These are phyloP conservation scores for Paraescarpia echinospica DNA, from an alignment of 1,140 invertebrate species.

Conservation along the genomic window DNA sequence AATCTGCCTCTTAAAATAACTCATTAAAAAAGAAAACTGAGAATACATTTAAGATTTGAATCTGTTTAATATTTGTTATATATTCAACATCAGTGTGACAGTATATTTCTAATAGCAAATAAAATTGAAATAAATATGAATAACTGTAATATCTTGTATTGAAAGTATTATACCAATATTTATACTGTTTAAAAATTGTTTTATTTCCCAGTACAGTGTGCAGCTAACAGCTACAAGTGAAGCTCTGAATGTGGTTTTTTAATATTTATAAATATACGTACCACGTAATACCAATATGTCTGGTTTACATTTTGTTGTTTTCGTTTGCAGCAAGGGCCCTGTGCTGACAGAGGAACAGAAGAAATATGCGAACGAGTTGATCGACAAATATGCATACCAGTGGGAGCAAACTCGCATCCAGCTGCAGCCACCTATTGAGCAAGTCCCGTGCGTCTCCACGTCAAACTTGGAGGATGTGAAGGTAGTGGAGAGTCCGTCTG, in stretches of 20 bases:
- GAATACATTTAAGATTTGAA: too few relatives aligned
- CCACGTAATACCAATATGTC: not conserved
- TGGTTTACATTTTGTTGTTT: not conserved
- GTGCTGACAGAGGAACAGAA: not conserved
- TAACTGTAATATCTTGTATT: too few relatives aligned
- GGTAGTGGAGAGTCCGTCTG: not conserved
- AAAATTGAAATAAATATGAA: too few relatives aligned
- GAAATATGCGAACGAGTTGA: constrained; percentile 5
- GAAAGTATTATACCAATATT: too few relatives aligned
- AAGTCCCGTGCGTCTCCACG: not conserved
- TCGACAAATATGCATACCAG: not conserved
- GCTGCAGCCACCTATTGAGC: not conserved
- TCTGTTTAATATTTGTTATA: too few relatives aligned
- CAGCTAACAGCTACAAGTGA: not conserved
- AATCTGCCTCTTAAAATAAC: too few relatives aligned
- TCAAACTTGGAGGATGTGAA: not conserved
- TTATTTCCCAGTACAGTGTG: too few relatives aligned
- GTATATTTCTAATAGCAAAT: too few relatives aligned
- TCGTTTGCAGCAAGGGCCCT: not conserved
- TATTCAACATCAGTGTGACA: too few relatives aligned
- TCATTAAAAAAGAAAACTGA: too few relatives aligned
- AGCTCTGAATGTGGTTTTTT: not conserved
- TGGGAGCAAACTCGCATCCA: not conserved
- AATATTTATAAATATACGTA: not conserved
- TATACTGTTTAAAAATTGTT: too few relatives aligned